Conservation (phyloP, 2,113 vertebrate species). For the Paracyprichromis sp. region DNA sequence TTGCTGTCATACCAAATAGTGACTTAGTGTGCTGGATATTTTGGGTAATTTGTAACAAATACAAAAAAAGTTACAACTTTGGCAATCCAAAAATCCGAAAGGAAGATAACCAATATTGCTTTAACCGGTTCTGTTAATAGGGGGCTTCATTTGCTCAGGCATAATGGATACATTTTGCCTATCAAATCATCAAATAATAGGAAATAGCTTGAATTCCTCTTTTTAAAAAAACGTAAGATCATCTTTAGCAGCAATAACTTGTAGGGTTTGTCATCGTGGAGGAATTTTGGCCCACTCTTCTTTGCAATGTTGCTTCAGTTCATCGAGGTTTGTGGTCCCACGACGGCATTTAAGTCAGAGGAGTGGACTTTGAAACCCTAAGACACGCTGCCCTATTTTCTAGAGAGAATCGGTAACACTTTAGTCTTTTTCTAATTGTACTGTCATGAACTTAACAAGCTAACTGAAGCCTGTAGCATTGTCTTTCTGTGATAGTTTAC, state of each 20-base stretch:
- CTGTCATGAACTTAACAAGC: background rate
- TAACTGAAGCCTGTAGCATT: background rate
- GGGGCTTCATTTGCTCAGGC: background rate
- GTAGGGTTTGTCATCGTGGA: background rate
- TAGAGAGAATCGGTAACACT: background rate
- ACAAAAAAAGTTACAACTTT: background rate
- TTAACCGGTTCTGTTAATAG: background rate
- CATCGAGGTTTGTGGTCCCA: background rate
- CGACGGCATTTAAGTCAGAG: background rate
- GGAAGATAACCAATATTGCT: background rate
- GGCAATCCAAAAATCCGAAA: background rate
- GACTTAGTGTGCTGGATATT: background rate
- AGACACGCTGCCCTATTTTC: background rate
- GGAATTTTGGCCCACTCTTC: background rate
- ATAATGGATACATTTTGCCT: background rate
- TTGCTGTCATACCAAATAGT: background rate
- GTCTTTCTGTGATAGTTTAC: background rate
- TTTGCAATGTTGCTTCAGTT: background rate
- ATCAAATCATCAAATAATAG: background rate
- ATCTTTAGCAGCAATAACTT: background rate
- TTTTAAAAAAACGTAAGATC: background rate
- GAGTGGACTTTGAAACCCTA: background rate
- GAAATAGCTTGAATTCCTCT: background rate
- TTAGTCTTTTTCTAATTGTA: background rate
- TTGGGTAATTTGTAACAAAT: background rate